Percentiles rank a stretch among this genome's conserved stretches.
These are phyloP conservation scores for Tychaedon coryphoeus DNA, from an alignment of 2,113 vertebrate genomes.

Conservation along the genomic window DNA sequence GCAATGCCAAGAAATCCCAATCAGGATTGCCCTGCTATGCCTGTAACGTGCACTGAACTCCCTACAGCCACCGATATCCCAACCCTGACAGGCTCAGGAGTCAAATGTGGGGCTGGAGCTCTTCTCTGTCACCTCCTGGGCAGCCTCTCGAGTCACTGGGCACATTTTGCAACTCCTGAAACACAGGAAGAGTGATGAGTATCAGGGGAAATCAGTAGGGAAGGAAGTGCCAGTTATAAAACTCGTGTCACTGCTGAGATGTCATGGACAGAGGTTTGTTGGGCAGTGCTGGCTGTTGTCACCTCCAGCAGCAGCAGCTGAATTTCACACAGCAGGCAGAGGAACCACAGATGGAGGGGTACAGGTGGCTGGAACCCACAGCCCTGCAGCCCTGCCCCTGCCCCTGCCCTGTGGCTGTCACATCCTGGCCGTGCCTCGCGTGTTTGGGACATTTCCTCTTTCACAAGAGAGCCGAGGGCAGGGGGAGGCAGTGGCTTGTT, in stretches of 20 bases:
- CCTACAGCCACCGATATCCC: rapidly evolving
- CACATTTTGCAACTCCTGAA: background rate
- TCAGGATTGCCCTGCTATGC: background rate
- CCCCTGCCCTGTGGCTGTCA: background rate
- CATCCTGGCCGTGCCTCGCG: rapidly evolving
- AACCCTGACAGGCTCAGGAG: background rate
- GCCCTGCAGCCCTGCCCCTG: background rate
- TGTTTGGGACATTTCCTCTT: background rate
- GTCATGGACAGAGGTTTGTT: background rate
- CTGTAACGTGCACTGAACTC: rapidly evolving
- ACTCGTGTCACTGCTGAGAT: rapidly evolving
- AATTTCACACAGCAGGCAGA: background rate
- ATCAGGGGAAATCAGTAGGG: background rate
- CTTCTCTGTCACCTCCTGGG: background rate
- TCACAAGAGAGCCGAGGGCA: background rate
- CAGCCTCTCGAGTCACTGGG: background rate
- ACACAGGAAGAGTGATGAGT: background rate
- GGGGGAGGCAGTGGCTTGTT: background rate
- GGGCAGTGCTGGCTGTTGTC: background rate
- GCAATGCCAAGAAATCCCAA: background rate
- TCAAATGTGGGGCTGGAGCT: background rate
- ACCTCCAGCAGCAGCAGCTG: background rate
- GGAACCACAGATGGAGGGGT: background rate
- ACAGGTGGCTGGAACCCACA: background rate
- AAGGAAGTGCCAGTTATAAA: background rate